A percentile compares a stretch with the other conserved stretches of the same genome.
Evolutionary conservation across 2,888 invertebrate species (phyloP).

Genomic region (Drosophila algonquin): DNA sequence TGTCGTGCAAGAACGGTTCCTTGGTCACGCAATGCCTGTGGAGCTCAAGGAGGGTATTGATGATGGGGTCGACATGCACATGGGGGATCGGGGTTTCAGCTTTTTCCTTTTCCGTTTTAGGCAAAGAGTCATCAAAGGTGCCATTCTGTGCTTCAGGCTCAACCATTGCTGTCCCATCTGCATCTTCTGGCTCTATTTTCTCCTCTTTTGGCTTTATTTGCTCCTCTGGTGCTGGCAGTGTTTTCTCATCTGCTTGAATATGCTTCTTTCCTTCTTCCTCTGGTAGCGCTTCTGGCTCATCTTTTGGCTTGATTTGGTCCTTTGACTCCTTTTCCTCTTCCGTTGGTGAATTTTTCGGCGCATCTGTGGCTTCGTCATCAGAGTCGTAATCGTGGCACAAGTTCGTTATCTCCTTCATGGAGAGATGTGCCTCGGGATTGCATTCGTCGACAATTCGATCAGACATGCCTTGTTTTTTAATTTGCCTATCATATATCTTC

Average conservation of each 20-base stretch:
- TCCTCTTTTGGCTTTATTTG: slow-evolving; percentile 1
- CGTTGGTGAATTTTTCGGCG: slow-evolving; percentile 10
- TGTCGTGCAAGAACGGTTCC: slow-evolving; percentile 98
- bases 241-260: neutral
- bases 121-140: neutral
- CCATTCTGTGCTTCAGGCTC: slow-evolving; percentile 20
- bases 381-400: slow-evolving; percentile 96
- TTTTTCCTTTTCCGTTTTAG: slow-evolving; percentile 30
- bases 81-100: slow-evolving; percentile 41
- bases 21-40: slow-evolving; percentile 88
- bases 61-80: slow-evolving; percentile 90
- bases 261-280: neutral
- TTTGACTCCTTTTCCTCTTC: slow-evolving; percentile 2
- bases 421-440: slow-evolving; percentile 96
- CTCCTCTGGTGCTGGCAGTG: neutral
- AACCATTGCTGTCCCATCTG: neutral
- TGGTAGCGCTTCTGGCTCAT: slow-evolving; percentile 12
- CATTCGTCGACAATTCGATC: slow-evolving; percentile 99
- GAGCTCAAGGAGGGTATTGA: slow-evolving; percentile 89
- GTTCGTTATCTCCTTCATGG: slow-evolving; percentile 94
- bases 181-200: neutral
- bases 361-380: slow-evolving; percentile 88
- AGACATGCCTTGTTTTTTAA: slow-evolving; percentile 99
- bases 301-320: slow-evolving; percentile 8
- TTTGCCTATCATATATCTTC: slow-evolving; percentile 99